Evolutionary conservation across 2,888 invertebrate genomes (phyloP), one percentile per base, ranked within the genome.

Genomic region (Parnassius smintheus): DNA sequence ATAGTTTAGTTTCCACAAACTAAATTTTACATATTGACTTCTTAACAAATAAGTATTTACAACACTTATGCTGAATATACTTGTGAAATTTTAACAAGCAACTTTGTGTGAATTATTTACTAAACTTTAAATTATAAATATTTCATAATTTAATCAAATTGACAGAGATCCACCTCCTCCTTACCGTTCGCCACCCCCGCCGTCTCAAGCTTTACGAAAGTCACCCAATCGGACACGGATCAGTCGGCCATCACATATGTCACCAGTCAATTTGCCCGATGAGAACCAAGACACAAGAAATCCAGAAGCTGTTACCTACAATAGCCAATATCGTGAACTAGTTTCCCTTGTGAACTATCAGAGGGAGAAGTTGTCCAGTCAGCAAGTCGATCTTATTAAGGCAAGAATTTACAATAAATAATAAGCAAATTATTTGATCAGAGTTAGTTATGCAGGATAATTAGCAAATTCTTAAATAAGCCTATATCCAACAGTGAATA

Each of bases 331-430:
- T 76, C 93, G 95, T 76, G 97, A 98, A 86, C 93, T 98, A 67
- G 94, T 98, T 66, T 95, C 96, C 65, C 92, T 98, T 73, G 97
- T 98, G 64, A 97, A 97, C 88, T 96, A 96, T 82, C 98, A 98
- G 86, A 93, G 97, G 67, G 98, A 98, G 78, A 97, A 97, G 82
- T 93, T 98, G 65, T 95, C 96, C 60, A 94, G 94, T 73, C 98
- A 98, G 80, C 98, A 98, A 86, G 95, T 96, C 73, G 97, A 98
- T 92, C 93, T 98, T 72, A 96, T 96, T 64, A 97, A 98, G 93
- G 97, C 97, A 85, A 74, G 62, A 18, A 13, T 49, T 46, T 7
- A 46, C n/a, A n/a, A n/a, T 35, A 35, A 35, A 7, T 35, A 35
- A 35, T 35, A 35, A 35, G 35, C 35, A 7, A 35, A 35, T 35